Conservation (phyloP, 1,140 invertebrate genomes). For the Leptinotarsa texana region DNA sequence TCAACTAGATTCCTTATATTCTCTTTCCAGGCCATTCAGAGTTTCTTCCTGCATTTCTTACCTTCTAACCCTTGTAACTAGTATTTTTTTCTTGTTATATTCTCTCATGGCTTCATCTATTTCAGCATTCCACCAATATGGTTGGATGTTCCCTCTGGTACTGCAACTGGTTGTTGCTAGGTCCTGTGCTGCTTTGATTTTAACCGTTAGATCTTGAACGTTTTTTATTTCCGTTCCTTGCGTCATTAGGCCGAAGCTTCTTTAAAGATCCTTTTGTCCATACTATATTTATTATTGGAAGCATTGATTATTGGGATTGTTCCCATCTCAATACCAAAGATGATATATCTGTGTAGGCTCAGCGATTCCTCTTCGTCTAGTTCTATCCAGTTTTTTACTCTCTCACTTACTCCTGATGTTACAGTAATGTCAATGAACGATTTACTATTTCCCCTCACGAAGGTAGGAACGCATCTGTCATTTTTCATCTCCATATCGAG, state of each 20-base stretch:
- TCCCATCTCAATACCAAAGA: background rate
- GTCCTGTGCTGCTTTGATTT: background rate
- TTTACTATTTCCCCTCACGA: too few relatives aligned
- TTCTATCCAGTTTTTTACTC: too few relatives aligned
- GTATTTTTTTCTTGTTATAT: background rate
- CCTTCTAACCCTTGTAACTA: background rate
- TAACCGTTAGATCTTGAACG: background rate
- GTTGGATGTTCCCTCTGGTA: background rate
- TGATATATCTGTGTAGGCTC: background rate
- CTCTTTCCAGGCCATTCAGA: too few relatives aligned
- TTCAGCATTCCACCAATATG: background rate
- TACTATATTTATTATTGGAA: background rate
- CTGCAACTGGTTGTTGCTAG: background rate
- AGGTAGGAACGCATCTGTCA: too few relatives aligned
- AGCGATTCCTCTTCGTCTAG: background rate
- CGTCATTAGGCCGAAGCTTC: background rate
- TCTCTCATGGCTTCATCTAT: background rate
- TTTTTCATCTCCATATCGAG: too few relatives aligned
- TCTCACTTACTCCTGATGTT: too few relatives aligned
- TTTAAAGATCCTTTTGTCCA: background rate
- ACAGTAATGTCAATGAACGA: too few relatives aligned
- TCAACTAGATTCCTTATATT: too few relatives aligned
- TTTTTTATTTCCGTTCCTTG: background rate
- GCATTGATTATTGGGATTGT: background rate
- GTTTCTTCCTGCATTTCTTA: background rate